Base-by-base conservation (phyloP, 2,797 vertebrate genomes). In the Linurgus olivaceus region DNA sequence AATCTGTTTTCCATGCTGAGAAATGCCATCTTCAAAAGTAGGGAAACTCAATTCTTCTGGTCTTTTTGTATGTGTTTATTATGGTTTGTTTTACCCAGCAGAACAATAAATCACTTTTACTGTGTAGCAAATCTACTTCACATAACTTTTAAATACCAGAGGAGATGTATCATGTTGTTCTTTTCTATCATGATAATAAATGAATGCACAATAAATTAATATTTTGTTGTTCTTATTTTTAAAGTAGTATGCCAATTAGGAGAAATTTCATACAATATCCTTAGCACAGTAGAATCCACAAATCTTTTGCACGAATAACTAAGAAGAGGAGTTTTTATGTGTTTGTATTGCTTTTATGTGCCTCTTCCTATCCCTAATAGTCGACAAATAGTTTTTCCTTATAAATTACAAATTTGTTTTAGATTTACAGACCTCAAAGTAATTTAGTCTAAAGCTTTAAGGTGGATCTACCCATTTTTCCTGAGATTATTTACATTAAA, bases 171-270 rank as follows among this genome's bases (percentile, higher is more conserved):
- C 28, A 21, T n/a, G 19, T 54, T 73, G 16, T 3, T 52, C 11
- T 76, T 66, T 88, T 76, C 51, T 80, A 40, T 61, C 76, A 63
- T 33, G 14, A 58, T 70, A 68, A 66, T 61, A 74, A 89, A 57
- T 63, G 51, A 31, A 15, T 73, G 14, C 15, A 47, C 13, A 62
- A 25, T 45, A 91, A 90, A 67, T 70, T 26, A 66, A 57, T 9
- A 3, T 28, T 79, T 75, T 78, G 17, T 6, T 62, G 10, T 82
- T 75, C 35, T 52, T 67, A 25, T 62, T 81, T 77, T 51, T 62
- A 38, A 89, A 70, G 47, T 23, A 63, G 7, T 38, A 15, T 75
- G 37, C 7, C 48, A 84, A 6, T 29, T 82, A 85, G 14, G 25
- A 31, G 23, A 57, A 61, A 29, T 68, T 91, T 85, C 25, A 18